These are phyloP conservation scores for Labrus mixtus DNA, from an alignment of 2,113 vertebrate species.

Conservation along the genomic window DNA sequence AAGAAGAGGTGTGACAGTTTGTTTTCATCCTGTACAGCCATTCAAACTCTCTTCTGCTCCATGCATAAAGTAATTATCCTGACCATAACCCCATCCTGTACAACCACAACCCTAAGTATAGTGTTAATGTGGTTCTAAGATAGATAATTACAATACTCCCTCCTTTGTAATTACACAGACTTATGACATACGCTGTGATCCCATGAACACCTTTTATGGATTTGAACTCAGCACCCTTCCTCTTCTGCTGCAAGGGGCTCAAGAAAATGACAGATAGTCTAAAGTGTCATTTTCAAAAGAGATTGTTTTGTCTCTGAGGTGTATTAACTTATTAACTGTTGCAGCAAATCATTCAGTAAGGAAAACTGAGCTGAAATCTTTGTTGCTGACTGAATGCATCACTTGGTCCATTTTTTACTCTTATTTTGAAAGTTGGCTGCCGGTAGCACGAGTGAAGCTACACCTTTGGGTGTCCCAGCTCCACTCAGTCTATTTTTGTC, in stretches of 20 bases:
- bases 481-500: conserved; percentile 75
- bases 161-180: conserved; percentile 74
- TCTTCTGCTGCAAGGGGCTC: conserved; percentile 40
- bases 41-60: conserved; percentile 43
- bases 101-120: conserved; percentile 75
- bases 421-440: conserved; percentile 44
- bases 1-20: conserved; percentile 1
- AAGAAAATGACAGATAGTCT: conserved; percentile 44
- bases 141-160: conserved; percentile 75
- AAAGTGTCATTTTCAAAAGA: conserved; percentile 33
- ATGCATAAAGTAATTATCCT: conserved; percentile 65
- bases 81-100: conserved; percentile 71
- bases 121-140: conserved; percentile 77
- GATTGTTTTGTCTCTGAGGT: conserved; percentile 21
- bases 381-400: conserved; percentile 20
- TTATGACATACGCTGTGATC: conserved; percentile 71
- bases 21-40: conserved; percentile 23
- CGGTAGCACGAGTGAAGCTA: conserved; percentile 45
- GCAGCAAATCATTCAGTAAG: conserved; percentile 15
- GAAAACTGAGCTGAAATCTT: conserved; percentile 10
- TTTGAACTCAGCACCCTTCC: conserved; percentile 74
- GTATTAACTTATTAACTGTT: conserved; percentile 14
- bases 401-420: conserved; percentile 12
- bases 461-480: conserved; percentile 68
- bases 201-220: conserved; percentile 72